Percentiles rank a stretch among this genome's conserved stretches.
Conservation (phyloP, 2,797 vertebrate genomes). For the Menidia menidia region DNA sequence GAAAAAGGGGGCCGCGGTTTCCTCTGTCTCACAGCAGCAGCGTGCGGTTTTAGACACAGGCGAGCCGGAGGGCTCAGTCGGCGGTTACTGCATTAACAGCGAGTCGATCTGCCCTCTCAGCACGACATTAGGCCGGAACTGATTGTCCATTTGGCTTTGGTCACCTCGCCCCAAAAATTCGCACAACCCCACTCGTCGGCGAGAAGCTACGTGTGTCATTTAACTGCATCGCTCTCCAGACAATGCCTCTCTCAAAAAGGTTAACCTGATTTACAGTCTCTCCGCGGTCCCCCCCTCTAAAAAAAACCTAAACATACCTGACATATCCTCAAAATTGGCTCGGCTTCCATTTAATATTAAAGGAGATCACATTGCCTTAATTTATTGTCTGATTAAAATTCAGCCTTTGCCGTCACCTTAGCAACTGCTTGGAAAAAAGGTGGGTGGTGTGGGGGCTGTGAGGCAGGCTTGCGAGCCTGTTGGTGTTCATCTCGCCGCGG, state of each 20-base stretch:
- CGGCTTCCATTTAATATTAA: slow-evolving; percentile 66
- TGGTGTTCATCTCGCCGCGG: slow-evolving; percentile 61
- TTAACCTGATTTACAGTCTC: slow-evolving; percentile 28
- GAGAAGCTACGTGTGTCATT: not conserved
- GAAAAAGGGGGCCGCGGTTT: slow-evolving; percentile 52
- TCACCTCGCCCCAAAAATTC: slow-evolving; percentile 24
- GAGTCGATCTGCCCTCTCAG: slow-evolving; percentile 37
- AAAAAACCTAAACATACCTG: slow-evolving; percentile 44
- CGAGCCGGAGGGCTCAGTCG: slow-evolving; percentile 49
- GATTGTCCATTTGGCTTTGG: slow-evolving; percentile 22
- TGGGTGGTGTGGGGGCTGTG: slow-evolving; percentile 83
- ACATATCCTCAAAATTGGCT: slow-evolving; percentile 38
- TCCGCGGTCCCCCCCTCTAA: not conserved
- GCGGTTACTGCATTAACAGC: slow-evolving; percentile 45
- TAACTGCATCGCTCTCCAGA: slow-evolving; percentile 2
- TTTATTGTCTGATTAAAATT: slow-evolving; percentile 87
- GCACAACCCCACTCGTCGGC: not conserved
- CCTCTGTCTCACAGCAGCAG: slow-evolving; percentile 10
- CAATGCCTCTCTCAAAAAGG: not conserved
- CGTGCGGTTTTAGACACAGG: slow-evolving; percentile 24
- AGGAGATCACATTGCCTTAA: slow-evolving; percentile 75
- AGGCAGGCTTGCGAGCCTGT: slow-evolving; percentile 75
- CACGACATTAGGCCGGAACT: slow-evolving; percentile 28
- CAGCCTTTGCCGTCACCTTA: slow-evolving; percentile 86
- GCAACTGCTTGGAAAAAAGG: slow-evolving; percentile 84